A percentile compares a stretch with the other conserved stretches of the same genome.
These are phyloP conservation scores for Myzus persicae DNA, from an alignment of 1,140 invertebrate genomes.

Conservation along the genomic window DNA sequence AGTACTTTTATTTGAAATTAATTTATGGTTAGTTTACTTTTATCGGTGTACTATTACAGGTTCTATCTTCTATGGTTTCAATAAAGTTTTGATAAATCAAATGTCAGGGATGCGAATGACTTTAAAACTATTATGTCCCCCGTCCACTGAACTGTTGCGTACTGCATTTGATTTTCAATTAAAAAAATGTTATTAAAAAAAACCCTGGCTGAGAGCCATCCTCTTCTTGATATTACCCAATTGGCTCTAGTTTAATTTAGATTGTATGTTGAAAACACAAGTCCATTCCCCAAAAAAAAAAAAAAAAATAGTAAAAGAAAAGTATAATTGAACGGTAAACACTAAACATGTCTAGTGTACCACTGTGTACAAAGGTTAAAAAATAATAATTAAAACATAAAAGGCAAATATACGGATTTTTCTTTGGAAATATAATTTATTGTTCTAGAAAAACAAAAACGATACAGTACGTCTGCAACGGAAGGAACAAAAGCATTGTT, in stretches of 20 bases:
- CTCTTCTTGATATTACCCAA: neutral
- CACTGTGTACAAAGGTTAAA: slow-evolving; percentile 1
- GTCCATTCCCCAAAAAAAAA: neutral
- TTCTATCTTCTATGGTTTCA: neutral
- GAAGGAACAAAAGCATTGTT: slow-evolving; percentile 24
- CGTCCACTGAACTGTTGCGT: neutral
- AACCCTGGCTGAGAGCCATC: neutral
- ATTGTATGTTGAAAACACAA: neutral
- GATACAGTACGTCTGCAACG: neutral
- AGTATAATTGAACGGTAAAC: neutral
- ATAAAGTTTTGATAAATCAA: neutral
- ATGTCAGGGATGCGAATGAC: neutral
- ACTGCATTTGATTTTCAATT: neutral
- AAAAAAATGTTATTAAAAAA: neutral
- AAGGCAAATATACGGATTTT: neutral
- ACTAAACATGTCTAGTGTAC: neutral
- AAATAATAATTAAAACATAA: slow-evolving; percentile 11
- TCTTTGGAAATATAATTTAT: neutral
- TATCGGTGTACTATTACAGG: neutral
- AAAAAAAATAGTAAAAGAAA: neutral
- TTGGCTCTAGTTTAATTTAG: neutral
- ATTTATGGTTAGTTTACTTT: neutral
- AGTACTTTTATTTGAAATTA: neutral
- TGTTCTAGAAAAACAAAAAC: neutral
- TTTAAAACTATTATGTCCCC: neutral